Evolutionary conservation across 2,888 invertebrate species (phyloP).

Genomic region (Trachelus iudaicus): DNA sequence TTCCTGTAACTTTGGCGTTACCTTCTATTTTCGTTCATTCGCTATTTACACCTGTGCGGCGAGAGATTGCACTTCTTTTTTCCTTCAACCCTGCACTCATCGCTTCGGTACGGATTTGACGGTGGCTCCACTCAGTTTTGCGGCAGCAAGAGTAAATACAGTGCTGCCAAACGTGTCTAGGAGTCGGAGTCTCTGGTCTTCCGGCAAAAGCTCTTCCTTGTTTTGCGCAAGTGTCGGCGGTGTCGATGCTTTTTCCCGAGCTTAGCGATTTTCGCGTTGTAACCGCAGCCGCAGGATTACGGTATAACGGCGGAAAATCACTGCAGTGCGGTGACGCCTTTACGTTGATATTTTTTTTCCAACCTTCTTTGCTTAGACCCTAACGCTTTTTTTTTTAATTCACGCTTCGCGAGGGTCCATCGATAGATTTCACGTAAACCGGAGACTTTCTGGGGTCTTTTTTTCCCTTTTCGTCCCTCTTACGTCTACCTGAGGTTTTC

Average conservation of each 20-base stretch:
- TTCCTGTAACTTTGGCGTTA: neutral
- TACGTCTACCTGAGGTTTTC: neutral
- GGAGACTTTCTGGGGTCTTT: neutral
- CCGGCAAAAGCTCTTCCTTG: neutral
- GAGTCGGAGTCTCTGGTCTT: neutral
- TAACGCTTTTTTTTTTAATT: neutral
- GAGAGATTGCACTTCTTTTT: neutral
- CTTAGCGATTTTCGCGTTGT: neutral
- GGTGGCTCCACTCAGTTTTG: neutral
- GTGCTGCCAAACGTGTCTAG: neutral
- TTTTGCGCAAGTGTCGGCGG: neutral
- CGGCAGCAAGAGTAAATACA: neutral
- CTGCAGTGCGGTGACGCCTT: neutral
- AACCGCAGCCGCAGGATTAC: neutral
- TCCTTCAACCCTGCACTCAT: neutral
- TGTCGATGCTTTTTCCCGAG: neutral
- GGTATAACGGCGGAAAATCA: neutral
- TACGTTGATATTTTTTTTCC: neutral
- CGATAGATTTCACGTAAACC: neutral
- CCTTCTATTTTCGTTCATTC: neutral
- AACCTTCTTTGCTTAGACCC: neutral
- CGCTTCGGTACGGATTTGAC: neutral
- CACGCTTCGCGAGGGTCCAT: neutral
- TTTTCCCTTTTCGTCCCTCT: neutral
- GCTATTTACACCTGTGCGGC: neutral